Percentiles rank a stretch among this genome's conserved stretches.
Conservation (phyloP, 53 echinoderm and acorn worm genomes). For the Actinopyga echinites region DNA sequence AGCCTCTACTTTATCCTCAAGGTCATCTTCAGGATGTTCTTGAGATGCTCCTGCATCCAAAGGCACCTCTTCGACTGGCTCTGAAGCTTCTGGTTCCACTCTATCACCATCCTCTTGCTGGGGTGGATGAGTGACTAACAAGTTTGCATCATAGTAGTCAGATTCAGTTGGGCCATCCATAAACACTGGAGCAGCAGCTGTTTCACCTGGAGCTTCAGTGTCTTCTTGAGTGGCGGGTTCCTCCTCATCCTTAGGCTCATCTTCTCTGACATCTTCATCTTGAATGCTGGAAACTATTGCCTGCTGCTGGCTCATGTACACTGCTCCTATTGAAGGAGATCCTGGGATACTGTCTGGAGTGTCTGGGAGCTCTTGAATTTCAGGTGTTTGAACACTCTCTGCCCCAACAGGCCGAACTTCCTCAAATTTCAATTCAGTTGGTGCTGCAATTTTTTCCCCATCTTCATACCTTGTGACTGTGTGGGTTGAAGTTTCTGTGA, state of each 20-base stretch:
- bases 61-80: neutral
- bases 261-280: slow-evolving; percentile 13
- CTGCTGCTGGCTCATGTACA: neutral
- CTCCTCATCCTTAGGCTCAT: slow-evolving; percentile 10
- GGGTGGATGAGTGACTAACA: slow-evolving; percentile 44
- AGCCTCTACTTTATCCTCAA: neutral
- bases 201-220: slow-evolving; percentile 25
- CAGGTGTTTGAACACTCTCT: slow-evolving; percentile 56
- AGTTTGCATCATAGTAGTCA: slow-evolving; percentile 86
- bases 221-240: slow-evolving; percentile 20
- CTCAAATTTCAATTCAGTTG: slow-evolving; percentile 26
- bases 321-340: slow-evolving; percentile 4
- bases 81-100: slow-evolving; percentile 17
- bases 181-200: slow-evolving; percentile 34
- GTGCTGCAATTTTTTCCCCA: neutral
- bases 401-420: neutral
- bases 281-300: neutral
- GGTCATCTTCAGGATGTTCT: too few relatives aligned
- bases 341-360: slow-evolving; percentile 72
- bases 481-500: neutral
- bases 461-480: neutral
- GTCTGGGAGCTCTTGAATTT: slow-evolving; percentile 95
- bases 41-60: neutral
- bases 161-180: slow-evolving; percentile 95
- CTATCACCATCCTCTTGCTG: slow-evolving; percentile 43